phyloP scores from a whole-genome alignment of 2,888 invertebrate genomes.

The Ornithoptera alexandrae region DNA sequence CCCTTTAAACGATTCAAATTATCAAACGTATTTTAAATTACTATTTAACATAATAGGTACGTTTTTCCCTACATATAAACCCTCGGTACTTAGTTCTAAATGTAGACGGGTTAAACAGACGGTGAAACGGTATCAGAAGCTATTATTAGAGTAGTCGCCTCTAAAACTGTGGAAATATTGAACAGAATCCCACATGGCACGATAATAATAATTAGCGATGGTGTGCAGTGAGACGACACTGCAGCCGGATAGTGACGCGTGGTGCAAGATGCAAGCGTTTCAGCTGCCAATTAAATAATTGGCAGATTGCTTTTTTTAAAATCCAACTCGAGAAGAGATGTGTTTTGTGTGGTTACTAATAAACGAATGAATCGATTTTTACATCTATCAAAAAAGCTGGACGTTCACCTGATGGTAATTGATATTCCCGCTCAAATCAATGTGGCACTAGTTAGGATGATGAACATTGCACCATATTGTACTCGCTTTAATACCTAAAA shows the following conservation, averaged over 20 bases:
- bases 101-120: slow-evolving; percentile 16
- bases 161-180: slow-evolving; percentile 35
- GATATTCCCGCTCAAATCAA: no score
- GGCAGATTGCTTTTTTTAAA: background rate
- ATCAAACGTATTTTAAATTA: background rate
- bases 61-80: slow-evolving; percentile 1
- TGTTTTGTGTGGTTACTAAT: no score
- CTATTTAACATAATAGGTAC: background rate
- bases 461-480: no score
- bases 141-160: slow-evolving; percentile 27
- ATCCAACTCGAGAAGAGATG: background rate
- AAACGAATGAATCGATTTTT: no score
- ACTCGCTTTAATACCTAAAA: no score
- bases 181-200: slow-evolving; percentile 39
- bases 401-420: no score
- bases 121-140: slow-evolving; percentile 9
- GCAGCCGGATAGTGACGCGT: slow-evolving; percentile 33
- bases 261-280: slow-evolving; percentile 31
- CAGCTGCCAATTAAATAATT: background rate
- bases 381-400: no score
- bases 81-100: slow-evolving; percentile 10
- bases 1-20: background rate
- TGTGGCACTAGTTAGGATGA: no score
- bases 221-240: slow-evolving; percentile 37
- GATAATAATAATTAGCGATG: slow-evolving; percentile 44